phyloP scores from a whole-genome alignment of 53 echinoderm and acorn worm species.

The Pentamera pediparva region DNA sequence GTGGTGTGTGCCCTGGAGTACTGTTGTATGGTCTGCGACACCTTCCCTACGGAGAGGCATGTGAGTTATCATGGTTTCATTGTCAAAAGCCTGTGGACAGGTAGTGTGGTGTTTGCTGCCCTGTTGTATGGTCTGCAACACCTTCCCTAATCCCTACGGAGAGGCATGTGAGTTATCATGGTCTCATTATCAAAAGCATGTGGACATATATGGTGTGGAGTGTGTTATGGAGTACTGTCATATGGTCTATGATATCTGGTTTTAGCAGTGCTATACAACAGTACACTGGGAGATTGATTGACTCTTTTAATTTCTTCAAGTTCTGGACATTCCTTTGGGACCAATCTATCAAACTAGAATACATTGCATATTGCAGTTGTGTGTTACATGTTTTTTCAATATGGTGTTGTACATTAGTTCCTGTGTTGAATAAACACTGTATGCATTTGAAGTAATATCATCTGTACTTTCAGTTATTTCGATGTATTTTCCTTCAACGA shows the following conservation, averaged over 20 bases:
- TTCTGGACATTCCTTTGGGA: too few relatives aligned
- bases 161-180: slow-evolving; percentile 70
- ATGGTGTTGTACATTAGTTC: too few relatives aligned
- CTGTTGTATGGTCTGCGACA: slow-evolving; percentile 81
- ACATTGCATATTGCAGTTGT: too few relatives aligned
- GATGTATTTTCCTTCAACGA: background rate
- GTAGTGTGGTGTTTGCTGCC: slow-evolving; percentile 70
- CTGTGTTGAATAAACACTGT: too few relatives aligned
- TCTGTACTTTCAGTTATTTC: too few relatives aligned
- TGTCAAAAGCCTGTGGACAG: slow-evolving; percentile 92
- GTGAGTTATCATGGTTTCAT: too few relatives aligned
- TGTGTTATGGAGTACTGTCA: slow-evolving; percentile 81
- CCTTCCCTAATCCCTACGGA: slow-evolving; percentile 71
- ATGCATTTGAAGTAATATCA: too few relatives aligned
- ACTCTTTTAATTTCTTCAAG: too few relatives aligned
- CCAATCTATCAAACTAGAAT: too few relatives aligned
- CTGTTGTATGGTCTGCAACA: slow-evolving; percentile 80
- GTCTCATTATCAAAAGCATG: slow-evolving; percentile 72
- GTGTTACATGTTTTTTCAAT: too few relatives aligned
- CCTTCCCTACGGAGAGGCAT: slow-evolving; percentile 70
- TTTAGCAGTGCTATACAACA: too few relatives aligned
- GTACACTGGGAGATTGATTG: too few relatives aligned
- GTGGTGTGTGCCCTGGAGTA: slow-evolving; percentile 86
- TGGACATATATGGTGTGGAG: slow-evolving; percentile 93
- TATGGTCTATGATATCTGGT: slow-evolving; percentile 88